These are phyloP conservation scores for Platynereis dumerilii DNA, from an alignment of 2,888 invertebrate species.

Conservation along the genomic window DNA sequence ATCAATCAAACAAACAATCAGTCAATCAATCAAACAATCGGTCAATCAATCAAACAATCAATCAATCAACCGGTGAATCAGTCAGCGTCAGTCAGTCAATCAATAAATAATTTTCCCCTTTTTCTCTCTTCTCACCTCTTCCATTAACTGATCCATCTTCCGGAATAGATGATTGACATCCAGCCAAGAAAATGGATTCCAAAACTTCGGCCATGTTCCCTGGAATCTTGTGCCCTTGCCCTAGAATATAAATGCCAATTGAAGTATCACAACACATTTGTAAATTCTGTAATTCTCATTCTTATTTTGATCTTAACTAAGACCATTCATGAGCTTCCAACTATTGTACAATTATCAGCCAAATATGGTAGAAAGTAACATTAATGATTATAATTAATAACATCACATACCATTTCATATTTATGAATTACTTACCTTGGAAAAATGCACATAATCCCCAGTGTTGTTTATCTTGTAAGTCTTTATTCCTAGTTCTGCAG, in stretches of 20 bases:
- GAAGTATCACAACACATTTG: not conserved
- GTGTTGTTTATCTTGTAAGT: slow-evolving; percentile 38
- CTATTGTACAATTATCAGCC: not conserved
- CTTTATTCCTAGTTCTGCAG: slow-evolving; percentile 58
- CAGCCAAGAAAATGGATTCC: slow-evolving; percentile 47
- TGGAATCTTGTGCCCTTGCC: slow-evolving; percentile 40
- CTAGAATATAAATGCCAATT: slow-evolving; percentile 39
- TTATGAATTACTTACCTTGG: slow-evolving; percentile 16
- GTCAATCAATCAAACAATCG: no score
- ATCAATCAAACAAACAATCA: no score
- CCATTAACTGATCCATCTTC: slow-evolving; percentile 58
- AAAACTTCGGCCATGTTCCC: slow-evolving; percentile 44
- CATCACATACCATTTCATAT: no score
- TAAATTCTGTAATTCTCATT: no score
- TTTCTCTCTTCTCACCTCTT: slow-evolving; percentile 46
- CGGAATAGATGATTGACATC: slow-evolving; percentile 56
- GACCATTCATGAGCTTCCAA: not conserved
- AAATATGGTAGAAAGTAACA: not conserved
- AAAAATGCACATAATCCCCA: slow-evolving; percentile 25
- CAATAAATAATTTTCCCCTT: no score
- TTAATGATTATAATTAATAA: no score
- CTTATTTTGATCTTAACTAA: no score
- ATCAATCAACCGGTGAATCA: no score
- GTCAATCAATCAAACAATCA: no score
- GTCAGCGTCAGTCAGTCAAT: no score